Percentiles rank a stretch among this genome's conserved stretches.
Conservation (phyloP, 2,113 vertebrate genomes). For the Epinephelus cyanopodus region DNA sequence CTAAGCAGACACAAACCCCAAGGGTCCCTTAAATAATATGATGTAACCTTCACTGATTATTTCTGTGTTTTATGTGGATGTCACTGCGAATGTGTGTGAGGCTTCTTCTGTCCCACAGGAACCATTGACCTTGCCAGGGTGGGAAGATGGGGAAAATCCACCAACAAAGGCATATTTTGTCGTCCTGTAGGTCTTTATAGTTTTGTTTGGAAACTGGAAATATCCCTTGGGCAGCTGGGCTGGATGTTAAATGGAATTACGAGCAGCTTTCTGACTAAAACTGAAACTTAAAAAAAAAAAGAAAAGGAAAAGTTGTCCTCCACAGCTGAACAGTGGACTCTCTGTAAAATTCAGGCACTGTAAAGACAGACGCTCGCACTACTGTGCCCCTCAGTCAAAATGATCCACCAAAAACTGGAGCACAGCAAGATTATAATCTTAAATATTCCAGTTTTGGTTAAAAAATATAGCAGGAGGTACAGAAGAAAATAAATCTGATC, state of each 20-base stretch:
- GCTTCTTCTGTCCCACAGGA: neutral
- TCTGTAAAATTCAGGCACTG: constrained; percentile 4
- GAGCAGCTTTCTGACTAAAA: constrained; percentile 9
- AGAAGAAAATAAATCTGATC: neutral
- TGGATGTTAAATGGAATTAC: neutral
- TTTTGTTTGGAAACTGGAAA: no score
- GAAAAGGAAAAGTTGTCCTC: neutral
- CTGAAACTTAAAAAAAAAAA: constrained; percentile 21
- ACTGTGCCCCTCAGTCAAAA: neutral
- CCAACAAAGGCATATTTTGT: neutral
- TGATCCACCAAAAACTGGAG: neutral
- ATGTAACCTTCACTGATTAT: neutral
- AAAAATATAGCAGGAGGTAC: neutral
- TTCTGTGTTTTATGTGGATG: neutral
- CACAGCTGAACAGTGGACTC: neutral
- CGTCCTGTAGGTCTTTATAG: no score
- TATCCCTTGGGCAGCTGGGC: neutral
- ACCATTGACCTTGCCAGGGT: neutral
- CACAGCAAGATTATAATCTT: neutral
- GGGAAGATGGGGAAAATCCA: neutral
- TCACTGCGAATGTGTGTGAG: neutral
- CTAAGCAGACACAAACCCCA: neutral
- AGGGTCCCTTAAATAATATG: neutral
- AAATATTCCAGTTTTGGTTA: neutral
- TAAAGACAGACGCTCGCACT: no score